phyloP scores from a whole-genome alignment of 2,888 invertebrate genomes.

The Pristionchus exspectatus region DNA sequence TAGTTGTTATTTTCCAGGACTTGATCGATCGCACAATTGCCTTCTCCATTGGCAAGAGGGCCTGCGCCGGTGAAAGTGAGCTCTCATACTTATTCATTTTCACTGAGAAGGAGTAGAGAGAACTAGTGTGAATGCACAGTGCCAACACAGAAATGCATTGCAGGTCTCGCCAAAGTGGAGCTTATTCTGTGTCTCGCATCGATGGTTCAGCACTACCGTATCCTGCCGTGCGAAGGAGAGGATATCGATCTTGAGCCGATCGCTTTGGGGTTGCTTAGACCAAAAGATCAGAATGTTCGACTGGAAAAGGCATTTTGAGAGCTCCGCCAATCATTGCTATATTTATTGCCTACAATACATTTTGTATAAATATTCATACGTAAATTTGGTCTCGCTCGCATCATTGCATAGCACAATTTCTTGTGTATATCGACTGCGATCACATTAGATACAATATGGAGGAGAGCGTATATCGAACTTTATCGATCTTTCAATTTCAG shows the following conservation, averaged over 20 bases:
- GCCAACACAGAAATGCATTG: background rate
- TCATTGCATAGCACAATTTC: no score
- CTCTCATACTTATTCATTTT: background rate
- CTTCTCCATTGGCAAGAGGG: conserved; percentile 26
- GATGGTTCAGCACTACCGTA: conserved; percentile 41
- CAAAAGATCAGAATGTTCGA: conserved; percentile 17
- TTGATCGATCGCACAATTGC: conserved; percentile 34
- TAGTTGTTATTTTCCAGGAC: background rate
- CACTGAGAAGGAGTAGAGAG: background rate
- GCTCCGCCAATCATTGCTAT: background rate
- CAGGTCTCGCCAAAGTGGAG: conserved; percentile 24
- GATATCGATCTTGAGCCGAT: conserved; percentile 27
- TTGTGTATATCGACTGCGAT: no score
- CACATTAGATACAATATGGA: no score
- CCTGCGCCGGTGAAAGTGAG: conserved; percentile 43
- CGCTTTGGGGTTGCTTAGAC: background rate
- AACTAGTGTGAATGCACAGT: no score
- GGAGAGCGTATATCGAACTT: no score
- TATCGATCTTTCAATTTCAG: no score
- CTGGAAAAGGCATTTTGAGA: conserved; percentile 23
- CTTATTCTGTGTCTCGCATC: conserved; percentile 26
- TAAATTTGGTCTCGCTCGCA: no score
- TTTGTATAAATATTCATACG: no score
- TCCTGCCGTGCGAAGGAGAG: background rate
- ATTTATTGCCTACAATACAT: background rate